phyloP scores from a whole-genome alignment of 2,797 vertebrate species.

The Syncerus caffer region DNA sequence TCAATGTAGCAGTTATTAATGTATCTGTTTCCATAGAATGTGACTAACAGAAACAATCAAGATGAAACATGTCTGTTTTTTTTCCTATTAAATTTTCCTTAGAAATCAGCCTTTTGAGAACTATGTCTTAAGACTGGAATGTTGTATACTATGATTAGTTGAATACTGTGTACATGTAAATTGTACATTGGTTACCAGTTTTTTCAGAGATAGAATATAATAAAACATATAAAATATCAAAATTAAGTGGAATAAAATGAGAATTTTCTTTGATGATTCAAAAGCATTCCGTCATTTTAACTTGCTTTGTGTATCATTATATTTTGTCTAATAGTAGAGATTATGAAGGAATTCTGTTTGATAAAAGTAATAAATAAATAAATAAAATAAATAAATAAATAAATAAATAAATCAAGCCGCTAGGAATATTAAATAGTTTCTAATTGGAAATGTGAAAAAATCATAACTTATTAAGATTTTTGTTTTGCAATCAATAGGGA shows the following conservation, averaged over 20 bases:
- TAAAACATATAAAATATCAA: background rate
- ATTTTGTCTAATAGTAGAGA: background rate
- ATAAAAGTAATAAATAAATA: no score
- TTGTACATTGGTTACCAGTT: background rate
- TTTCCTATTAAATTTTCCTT: conserved; percentile 20
- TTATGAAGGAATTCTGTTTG: conserved; percentile 14
- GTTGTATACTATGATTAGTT: background rate
- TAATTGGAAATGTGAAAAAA: conserved; percentile 24
- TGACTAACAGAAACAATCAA: conserved; percentile 4
- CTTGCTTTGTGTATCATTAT: background rate
- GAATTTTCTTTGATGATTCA: conserved; percentile 31
- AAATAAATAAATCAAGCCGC: conserved; percentile 19
- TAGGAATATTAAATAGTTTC: conserved; percentile 10
- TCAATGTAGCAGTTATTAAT: background rate
- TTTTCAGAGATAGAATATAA: background rate
- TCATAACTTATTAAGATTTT: background rate
- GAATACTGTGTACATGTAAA: background rate
- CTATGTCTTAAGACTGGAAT: background rate
- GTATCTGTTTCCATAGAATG: background rate
- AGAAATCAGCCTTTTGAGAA: conserved; percentile 14
- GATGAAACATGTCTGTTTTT: background rate
- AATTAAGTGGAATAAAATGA: background rate
- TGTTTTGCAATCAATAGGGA: background rate
- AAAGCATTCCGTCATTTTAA: background rate
- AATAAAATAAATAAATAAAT: no score